Evolutionary conservation across 2,113 vertebrate genomes (phyloP).

Genomic region (Crypturellus undulatus): DNA sequence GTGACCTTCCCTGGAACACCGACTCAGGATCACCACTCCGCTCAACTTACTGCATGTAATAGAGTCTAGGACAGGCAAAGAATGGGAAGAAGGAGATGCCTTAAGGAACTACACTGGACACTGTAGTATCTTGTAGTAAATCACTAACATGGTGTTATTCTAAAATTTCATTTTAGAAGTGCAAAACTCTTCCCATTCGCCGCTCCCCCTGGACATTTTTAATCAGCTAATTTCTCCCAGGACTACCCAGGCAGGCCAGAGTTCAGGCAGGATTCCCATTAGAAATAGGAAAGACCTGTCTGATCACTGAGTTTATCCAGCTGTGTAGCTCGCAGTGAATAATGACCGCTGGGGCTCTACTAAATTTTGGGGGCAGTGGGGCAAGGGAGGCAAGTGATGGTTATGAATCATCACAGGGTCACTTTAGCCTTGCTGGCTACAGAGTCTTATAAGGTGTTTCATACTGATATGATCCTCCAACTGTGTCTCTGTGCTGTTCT

Average conservation of each 20-base stretch:
- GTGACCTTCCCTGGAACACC: background rate
- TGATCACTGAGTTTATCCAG: constrained; percentile 65
- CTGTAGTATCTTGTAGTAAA: background rate
- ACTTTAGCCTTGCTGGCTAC: background rate
- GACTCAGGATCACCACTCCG: background rate
- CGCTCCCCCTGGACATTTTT: constrained; percentile 7
- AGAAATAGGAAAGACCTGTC: constrained; percentile 54
- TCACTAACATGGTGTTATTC: background rate
- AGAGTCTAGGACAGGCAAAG: background rate
- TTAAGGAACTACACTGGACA: background rate
- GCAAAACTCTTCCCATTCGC: constrained; percentile 2
- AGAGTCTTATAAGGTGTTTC: background rate
- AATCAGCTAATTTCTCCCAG: constrained; percentile 62
- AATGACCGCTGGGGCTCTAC: constrained; percentile 38
- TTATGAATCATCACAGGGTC: constrained; percentile 8
- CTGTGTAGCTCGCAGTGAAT: constrained; percentile 50
- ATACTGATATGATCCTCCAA: background rate
- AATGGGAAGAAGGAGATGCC: background rate
- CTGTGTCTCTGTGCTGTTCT: background rate
- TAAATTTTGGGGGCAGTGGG: constrained; percentile 2
- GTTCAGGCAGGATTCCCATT: constrained; percentile 50
- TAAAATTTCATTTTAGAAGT: background rate
- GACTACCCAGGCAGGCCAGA: constrained; percentile 15
- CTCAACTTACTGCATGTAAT: background rate
- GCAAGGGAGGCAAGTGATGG: background rate